Base-by-base conservation (phyloP, 1,140 invertebrate species). In the Sesamia nonagrioides region DNA sequence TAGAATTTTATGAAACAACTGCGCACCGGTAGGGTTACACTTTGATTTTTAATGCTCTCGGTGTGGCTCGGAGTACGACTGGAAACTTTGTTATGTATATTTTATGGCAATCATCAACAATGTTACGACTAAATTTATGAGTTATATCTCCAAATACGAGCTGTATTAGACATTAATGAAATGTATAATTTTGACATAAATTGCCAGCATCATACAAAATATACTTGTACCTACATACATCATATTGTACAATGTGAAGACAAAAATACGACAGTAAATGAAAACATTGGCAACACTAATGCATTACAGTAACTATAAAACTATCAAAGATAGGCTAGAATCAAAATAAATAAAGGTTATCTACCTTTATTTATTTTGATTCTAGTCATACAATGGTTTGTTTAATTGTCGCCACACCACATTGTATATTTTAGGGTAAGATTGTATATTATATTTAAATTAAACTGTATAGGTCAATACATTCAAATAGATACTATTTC, bases 1-100 rank as follows among this genome's bases (percentile, higher is more conserved):
- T 81, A 79, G 72, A 79, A 61, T 85, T 85, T 80, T 83, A 78
- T 82, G 77, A 82, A 80, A 85, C 81, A 79, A 78, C 75, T 80
- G 42, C 71, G 63, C 72, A 21, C 27, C 52, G 73, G 68, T 75
- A 37, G 60, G 58, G 72, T 71, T 48, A 74, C 52, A 76, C 61
- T 76, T 76, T 75, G 61, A 68, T 56, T 82, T 78, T 75, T 78
- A 77, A 78, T 80, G 58, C 35, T 63, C 60, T 77, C 33, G 7
- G 15, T 77, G 60, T 76, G 48, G 17, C 48, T 40, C 45, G 15
- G 37, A 9, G 42, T 42, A n/a, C 48, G 60, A 68, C 48, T 66
- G 33, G 17, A 77, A 77, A 77, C 35, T 77, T 77, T 77, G 61
- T 68, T 68, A 56, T 77, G 48, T 68, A 33, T 54, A 68, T 56